phyloP scores from a whole-genome alignment of 2,888 invertebrate genomes.

The Xestia xanthographa region DNA sequence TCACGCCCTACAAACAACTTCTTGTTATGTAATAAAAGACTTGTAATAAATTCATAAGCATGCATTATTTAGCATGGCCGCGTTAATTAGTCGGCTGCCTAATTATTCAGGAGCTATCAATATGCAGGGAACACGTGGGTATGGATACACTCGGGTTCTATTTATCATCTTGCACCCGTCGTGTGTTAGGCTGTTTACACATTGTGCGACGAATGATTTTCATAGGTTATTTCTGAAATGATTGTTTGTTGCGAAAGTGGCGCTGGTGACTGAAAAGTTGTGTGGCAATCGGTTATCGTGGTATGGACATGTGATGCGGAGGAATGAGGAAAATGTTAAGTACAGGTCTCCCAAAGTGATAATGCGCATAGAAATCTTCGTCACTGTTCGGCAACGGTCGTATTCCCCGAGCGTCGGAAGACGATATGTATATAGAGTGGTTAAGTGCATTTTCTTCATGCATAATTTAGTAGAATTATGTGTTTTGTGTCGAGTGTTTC shows the following conservation, averaged over 20 bases:
- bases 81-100: slow-evolving; percentile 61
- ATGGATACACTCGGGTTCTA: slow-evolving; percentile 50
- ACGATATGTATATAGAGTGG: too few relatives aligned
- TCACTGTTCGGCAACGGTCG: too few relatives aligned
- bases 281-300: too few relatives aligned
- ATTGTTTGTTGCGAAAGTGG: not conserved
- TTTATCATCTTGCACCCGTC: slow-evolving; percentile 61
- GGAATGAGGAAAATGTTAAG: too few relatives aligned
- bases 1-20: slow-evolving; percentile 11
- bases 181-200: slow-evolving; percentile 50
- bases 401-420: too few relatives aligned
- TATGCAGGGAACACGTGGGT: slow-evolving; percentile 69
- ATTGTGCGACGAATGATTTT: slow-evolving; percentile 24
- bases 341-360: too few relatives aligned
- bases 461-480: too few relatives aligned
- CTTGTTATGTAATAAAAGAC: slow-evolving; percentile 25
- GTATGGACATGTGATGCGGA: too few relatives aligned
- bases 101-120: slow-evolving; percentile 73
- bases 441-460: too few relatives aligned
- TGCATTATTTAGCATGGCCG: slow-evolving; percentile 47
- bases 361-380: too few relatives aligned
- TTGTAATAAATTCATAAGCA: slow-evolving; percentile 53
- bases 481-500: too few relatives aligned
- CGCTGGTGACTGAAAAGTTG: too few relatives aligned
- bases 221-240: not conserved